Conservation (phyloP, 2,888 invertebrate species). For the Ormia ochracea region DNA sequence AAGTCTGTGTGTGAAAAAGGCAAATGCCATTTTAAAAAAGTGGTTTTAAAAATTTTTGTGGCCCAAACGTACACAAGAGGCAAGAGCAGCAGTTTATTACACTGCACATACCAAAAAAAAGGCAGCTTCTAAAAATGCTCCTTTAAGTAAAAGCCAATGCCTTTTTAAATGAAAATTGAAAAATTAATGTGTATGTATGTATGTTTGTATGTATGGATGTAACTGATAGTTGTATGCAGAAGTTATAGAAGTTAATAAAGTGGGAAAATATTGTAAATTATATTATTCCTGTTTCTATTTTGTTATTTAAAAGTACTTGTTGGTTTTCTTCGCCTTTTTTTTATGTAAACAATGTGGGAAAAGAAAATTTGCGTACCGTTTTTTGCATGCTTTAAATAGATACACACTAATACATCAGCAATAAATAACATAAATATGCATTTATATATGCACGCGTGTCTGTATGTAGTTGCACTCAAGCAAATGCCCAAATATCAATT, state of each 20-base stretch:
- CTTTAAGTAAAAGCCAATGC: constrained; percentile 10
- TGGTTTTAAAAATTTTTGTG: constrained; percentile 40
- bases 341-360: constrained; percentile 4
- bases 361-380: background rate
- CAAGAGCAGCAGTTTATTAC: constrained; percentile 11
- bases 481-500: constrained; percentile 27
- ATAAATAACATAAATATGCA: too few relatives aligned
- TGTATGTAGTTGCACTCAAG: background rate
- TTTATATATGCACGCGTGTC: background rate
- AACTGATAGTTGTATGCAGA: constrained; percentile 19
- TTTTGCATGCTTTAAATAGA: background rate
- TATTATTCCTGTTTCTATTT: background rate
- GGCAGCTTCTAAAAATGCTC: constrained; percentile 9
- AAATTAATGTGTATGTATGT: too few relatives aligned
- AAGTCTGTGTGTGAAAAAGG: constrained; percentile 4
- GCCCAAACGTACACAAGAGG: too few relatives aligned
- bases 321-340: too few relatives aligned
- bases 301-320: background rate
- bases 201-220: background rate
- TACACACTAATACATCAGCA: background rate
- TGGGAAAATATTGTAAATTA: constrained; percentile 35
- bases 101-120: constrained; percentile 5
- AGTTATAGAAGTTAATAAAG: constrained; percentile 20
- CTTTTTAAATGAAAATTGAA: constrained; percentile 1
- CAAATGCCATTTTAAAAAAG: constrained; percentile 32